phyloP scores from a whole-genome alignment of 2,113 vertebrate genomes.

The Scopus umbretta region DNA sequence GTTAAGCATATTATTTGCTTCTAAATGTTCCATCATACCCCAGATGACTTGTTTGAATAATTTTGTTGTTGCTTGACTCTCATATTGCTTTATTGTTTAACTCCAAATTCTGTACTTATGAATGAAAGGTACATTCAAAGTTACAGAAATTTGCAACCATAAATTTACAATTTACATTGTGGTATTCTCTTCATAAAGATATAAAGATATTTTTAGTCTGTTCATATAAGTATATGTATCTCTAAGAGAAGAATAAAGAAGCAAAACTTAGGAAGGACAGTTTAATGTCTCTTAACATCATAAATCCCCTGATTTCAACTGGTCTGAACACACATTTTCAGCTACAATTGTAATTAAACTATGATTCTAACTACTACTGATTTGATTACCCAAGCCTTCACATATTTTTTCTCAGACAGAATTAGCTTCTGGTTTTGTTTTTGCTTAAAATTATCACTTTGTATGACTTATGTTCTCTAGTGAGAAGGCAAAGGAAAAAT shows the following conservation, averaged over 20 bases:
- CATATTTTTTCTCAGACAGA: not conserved
- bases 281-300: not conserved
- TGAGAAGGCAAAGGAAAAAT: not conserved
- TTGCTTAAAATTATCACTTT: not conserved
- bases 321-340: not conserved
- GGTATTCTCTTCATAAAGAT: not conserved
- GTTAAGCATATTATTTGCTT: not conserved
- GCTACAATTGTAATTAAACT: not conserved
- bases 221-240: not conserved
- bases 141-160: not conserved
- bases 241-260: conserved; percentile 20
- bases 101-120: not conserved
- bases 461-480: not conserved
- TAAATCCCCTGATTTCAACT: not conserved
- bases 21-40: not conserved
- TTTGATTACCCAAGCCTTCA: not conserved
- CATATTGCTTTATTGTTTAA: conserved; percentile 1
- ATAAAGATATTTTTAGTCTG: not conserved
- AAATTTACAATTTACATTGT: not conserved
- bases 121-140: conserved; percentile 19
- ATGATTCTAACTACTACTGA: not conserved
- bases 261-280: not conserved
- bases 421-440: not conserved
- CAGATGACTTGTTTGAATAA: not conserved
- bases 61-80: not conserved